Evolutionary conservation across 2,113 vertebrate genomes (phyloP), one percentile per base, ranked within the genome.

Genomic region (Electrona antarctica): DNA sequence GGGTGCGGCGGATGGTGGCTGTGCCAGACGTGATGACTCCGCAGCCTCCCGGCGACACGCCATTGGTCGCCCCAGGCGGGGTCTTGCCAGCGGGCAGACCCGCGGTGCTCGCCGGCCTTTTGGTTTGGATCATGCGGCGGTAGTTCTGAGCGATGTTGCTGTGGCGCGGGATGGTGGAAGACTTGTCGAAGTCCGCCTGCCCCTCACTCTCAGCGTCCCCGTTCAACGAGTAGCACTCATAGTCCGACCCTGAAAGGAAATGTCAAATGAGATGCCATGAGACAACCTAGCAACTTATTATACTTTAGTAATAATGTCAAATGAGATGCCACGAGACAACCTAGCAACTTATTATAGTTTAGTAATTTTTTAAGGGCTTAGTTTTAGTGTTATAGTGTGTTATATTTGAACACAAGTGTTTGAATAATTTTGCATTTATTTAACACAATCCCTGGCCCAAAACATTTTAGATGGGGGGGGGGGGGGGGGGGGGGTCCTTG

Each of bases 111-210:
- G 97, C 97, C 0, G 97, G 97, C 4, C 97, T 93, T 89, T 98
- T 98, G 84, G 97, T 97, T 88, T 99, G 98, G 88, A 99, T 96
- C 95, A 98, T 97, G 75, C 96, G 96, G 7, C 97, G 95, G 87
- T 99, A 99, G 89, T 96, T 98, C 91, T 98, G 97, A 65, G 96
- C 96, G 0, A 99, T 95, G 92, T 97, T 98, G 87, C 97, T 99
- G 87, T 99, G 96, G 74, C 97, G 96, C 0, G 97, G 97, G 87
- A 99, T 97, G 79, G 98, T 98, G 84, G 95, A 98, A 8, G 97
- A 99, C 81, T 96, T 97, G 92, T 98, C 96, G 0, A 97, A 98
- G 79, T 98, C 97, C 0, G 93, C 90, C 66, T 96, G 96, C 8
- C 92, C 88, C 12, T 97, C 95, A 0, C 88, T 90, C 70, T 98